Evolutionary conservation across 1,140 invertebrate genomes (phyloP).

Genomic region (Drosophila kanapiae): DNA sequence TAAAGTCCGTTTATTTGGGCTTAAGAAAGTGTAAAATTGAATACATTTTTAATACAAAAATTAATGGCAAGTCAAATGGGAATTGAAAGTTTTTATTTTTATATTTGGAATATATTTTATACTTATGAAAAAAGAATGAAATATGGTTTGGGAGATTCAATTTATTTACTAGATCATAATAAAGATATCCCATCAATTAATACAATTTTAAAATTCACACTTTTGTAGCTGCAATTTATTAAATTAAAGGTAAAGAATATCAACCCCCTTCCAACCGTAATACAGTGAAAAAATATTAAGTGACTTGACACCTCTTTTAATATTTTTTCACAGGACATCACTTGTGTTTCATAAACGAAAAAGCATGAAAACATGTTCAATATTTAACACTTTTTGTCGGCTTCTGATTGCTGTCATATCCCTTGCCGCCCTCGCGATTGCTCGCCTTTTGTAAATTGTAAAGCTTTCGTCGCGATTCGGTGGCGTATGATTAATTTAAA

Average conservation of each 20-base stretch:
- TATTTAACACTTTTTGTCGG: constrained; percentile 44
- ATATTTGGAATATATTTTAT: no score
- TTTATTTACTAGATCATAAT: neutral
- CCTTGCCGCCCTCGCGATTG: neutral
- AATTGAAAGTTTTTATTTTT: no score
- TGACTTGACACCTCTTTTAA: constrained; percentile 16
- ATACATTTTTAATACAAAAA: neutral
- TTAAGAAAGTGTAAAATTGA: neutral
- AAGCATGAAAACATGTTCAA: constrained; percentile 44
- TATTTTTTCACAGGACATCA: neutral
- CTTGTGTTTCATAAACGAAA: constrained; percentile 24
- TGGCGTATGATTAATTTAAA: constrained; percentile 84
- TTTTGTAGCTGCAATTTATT: no score
- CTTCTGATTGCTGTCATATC: constrained; percentile 50
- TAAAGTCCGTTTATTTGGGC: neutral
- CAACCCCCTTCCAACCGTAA: no score
- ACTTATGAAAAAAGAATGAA: no score
- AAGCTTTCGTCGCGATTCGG: constrained; percentile 61
- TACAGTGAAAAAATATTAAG: constrained; percentile 9
- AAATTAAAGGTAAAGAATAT: no score
- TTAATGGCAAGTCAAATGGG: neutral
- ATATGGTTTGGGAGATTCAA: neutral
- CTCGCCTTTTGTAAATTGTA: constrained; percentile 53
- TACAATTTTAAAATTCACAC: no score
- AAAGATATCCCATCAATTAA: no score